These are phyloP conservation scores for Siniperca scherzeri DNA, from an alignment of 2,797 vertebrate genomes.

Conservation along the genomic window DNA sequence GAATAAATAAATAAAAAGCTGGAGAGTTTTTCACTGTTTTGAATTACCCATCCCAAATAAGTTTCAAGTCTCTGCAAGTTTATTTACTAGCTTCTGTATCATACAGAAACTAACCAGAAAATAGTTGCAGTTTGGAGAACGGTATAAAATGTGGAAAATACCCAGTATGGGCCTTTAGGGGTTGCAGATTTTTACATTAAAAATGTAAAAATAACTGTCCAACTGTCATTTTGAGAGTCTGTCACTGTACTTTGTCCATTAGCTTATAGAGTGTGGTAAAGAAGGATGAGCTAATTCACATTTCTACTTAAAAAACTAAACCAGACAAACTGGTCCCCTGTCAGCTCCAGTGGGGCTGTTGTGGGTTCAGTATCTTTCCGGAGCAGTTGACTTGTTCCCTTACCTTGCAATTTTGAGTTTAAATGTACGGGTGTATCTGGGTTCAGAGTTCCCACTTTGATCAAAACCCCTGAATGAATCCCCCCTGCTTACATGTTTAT, in stretches of 20 bases:
- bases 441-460: conserved; percentile 44
- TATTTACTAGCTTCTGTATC: neutral
- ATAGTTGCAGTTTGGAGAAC: neutral
- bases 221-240: neutral
- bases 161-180: neutral
- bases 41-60: neutral
- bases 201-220: neutral
- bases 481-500: conserved; percentile 34
- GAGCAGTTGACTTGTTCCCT: neutral
- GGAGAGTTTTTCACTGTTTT: neutral
- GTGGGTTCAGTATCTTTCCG: neutral
- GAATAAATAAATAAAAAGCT: neutral
- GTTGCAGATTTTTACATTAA: neutral
- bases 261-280: neutral
- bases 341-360: neutral
- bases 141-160: neutral
- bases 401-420: conserved; percentile 11
- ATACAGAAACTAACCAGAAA: neutral
- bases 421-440: neutral
- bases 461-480: conserved; percentile 42
- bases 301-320: neutral
- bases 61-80: neutral
- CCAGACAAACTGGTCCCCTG: neutral
- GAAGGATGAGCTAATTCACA: neutral
- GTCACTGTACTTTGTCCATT: neutral